Percentiles rank a stretch among this genome's conserved stretches.
phyloP scores from a whole-genome alignment of 2,797 vertebrate species.

The Centropyge bicolor region DNA sequence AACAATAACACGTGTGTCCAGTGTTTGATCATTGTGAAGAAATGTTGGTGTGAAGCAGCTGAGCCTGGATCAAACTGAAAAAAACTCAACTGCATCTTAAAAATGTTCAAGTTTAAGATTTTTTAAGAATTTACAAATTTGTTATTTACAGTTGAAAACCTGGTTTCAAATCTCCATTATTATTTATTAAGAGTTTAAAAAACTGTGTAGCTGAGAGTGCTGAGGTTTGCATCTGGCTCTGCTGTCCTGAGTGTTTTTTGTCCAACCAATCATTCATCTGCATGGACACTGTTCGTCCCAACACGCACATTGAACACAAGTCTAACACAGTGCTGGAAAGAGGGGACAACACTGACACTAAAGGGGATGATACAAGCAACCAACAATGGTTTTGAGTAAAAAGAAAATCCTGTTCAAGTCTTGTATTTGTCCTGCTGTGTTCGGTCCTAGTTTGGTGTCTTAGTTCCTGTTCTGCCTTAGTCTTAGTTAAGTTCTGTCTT shows the following conservation, averaged over 20 bases:
- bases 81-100: constrained; percentile 30
- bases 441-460: no score
- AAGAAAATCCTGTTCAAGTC: no score
- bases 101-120: not conserved
- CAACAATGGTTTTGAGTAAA: not conserved
- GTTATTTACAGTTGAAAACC: not conserved
- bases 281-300: constrained; percentile 74
- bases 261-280: constrained; percentile 71
- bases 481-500: no score
- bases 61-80: constrained; percentile 47
- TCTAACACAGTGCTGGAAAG: constrained; percentile 42
- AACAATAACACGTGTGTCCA: constrained; percentile 28
- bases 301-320: constrained; percentile 13
- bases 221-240: constrained; percentile 58
- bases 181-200: not conserved
- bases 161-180: constrained; percentile 1
- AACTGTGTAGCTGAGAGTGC: constrained; percentile 18
- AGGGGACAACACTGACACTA: constrained; percentile 11
- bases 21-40: constrained; percentile 14
- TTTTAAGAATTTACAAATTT: not conserved
- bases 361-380: not conserved
- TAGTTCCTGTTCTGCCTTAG: no score
- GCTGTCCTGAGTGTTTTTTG: constrained; percentile 44
- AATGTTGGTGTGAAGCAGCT: constrained; percentile 46
- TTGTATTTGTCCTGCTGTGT: no score